Percentiles rank a stretch among this genome's conserved stretches.
Evolutionary conservation across 2,113 vertebrate species (phyloP).

Genomic region (Deroptyus accipitrinus): DNA sequence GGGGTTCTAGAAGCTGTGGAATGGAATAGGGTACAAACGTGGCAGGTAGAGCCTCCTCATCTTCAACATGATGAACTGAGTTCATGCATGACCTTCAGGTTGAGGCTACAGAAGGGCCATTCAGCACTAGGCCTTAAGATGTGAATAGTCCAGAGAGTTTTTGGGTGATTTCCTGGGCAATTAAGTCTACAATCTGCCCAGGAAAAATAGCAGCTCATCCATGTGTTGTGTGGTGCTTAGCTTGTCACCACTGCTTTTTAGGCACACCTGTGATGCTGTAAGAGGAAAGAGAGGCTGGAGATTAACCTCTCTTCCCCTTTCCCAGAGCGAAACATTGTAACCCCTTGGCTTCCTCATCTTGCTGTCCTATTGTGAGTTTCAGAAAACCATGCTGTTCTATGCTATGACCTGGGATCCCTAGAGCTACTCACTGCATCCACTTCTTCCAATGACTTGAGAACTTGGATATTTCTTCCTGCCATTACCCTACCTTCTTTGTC

Average conservation of each 20-base stretch:
- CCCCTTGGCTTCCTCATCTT: not conserved
- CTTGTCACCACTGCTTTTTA: not conserved
- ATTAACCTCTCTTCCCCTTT: not conserved
- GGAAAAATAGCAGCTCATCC: not conserved
- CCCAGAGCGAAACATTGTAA: not conserved
- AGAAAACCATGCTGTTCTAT: not conserved
- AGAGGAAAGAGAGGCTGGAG: not conserved
- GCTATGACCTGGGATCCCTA: not conserved
- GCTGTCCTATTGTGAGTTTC: not conserved
- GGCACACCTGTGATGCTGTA: not conserved
- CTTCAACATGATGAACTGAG: not conserved
- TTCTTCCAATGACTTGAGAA: not conserved
- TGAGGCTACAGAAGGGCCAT: not conserved
- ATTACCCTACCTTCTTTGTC: not conserved
- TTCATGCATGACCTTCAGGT: not conserved
- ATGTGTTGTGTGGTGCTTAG: not conserved
- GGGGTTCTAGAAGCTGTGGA: not conserved
- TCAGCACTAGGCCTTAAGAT: not conserved
- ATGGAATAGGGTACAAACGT: not conserved
- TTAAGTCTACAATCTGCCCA: not conserved
- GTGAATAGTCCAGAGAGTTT: not conserved
- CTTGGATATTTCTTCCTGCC: not conserved
- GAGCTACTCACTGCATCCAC: not conserved
- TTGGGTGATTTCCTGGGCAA: conserved; percentile 1
- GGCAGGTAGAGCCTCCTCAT: not conserved